Evolutionary conservation across 2,888 invertebrate species (phyloP), one percentile per base, ranked within the genome.

Genomic region (Ferdinandea cuprea): DNA sequence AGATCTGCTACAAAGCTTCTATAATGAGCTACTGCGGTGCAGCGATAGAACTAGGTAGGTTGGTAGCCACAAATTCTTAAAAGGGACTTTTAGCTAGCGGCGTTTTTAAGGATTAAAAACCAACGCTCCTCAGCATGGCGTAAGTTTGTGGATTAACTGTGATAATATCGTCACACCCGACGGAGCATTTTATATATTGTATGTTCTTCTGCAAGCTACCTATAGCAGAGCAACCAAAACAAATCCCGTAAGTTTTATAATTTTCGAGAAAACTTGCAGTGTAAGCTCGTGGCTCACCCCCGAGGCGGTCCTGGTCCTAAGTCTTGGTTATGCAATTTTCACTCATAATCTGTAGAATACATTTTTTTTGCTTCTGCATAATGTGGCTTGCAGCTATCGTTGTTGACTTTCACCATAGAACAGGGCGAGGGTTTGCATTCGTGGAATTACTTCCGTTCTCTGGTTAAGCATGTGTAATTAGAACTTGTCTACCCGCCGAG

Each of bases 381-480:
- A 1, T 25, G 9, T 5, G 15, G 28, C 25, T 17, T 32, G 3
- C 44, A 19, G 17, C n/a, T 2, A 8, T 66, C 56, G 56, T 77
- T 71, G 77, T 81, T 71, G 77, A 77, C 71, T 77, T 71, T 71
- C 58, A 48, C 58, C 80, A 63, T 63, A 58, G 35, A 69, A 13
- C 21, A 15, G 17, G 4, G 56, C n/a, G 46, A 19, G 13, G 37
- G 52, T 21, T 35, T 37, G 32, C 44, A 52, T 59, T 71, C 37
- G 52, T 30, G 52, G 59, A 71, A 69, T 81, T 71, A 71, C 77
- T 77, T 65, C 65, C 65, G 58, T 48, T 59, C 35, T 37, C 54
- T 52, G 50, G 63, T 30, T 52, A 59, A 77, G 77, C 11, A 54
- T 65, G 69, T 77, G 65, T 81, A 81, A 71, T 77, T 65, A 77